Evolutionary conservation across 2,888 invertebrate species (phyloP), one percentile per base, ranked within the genome.

Genomic region (Therioaphis trifolii): DNA sequence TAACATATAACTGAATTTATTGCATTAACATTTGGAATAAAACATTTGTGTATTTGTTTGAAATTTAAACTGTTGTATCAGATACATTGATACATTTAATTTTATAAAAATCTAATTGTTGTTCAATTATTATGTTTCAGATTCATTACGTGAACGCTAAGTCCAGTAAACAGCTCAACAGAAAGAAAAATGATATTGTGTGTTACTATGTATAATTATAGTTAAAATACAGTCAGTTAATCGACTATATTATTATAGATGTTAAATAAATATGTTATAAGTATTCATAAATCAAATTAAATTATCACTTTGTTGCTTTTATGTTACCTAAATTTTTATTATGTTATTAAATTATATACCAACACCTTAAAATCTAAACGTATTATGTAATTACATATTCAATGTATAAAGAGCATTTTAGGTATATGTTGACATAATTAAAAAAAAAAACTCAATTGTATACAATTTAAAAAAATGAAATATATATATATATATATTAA

Each of bases 181-280:
- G 52, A 68, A 40, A 11, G 52, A 78, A 78, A 52, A 68, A 35
- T 14, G 35, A 49, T 46, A 76, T 29, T 29, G 49, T 52, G 14
- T 24, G 35, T 77, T 63, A 68, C 35, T 68, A n/a, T n/a, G 52
- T 21, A 78, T 35, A 68, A 78, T 68, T 52, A 40, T 78, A 68
- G 78, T 68, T 68, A 68, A 78, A 78, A 68, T 68, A 78, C 68
- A 78, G 40, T 78, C 55, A 58, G 21, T 74, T 58, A 74, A 72
- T 74, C 21, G 55, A 68, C 68, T 35, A 35, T 55, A 55, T 76
- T 63, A 76, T 77, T 40, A 58, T 76, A 63, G 63, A 46, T 35
- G 49, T 66, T 52, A 77, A 66, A 49, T 52, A 66, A 49, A 40
- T 77, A 55, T 55, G 74, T 74, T 55, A 63, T 76, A 76, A 76